Percentiles rank a stretch among this genome's conserved stretches.
phyloP scores from a whole-genome alignment of 2,888 invertebrate genomes.

The Eledona agricola region DNA sequence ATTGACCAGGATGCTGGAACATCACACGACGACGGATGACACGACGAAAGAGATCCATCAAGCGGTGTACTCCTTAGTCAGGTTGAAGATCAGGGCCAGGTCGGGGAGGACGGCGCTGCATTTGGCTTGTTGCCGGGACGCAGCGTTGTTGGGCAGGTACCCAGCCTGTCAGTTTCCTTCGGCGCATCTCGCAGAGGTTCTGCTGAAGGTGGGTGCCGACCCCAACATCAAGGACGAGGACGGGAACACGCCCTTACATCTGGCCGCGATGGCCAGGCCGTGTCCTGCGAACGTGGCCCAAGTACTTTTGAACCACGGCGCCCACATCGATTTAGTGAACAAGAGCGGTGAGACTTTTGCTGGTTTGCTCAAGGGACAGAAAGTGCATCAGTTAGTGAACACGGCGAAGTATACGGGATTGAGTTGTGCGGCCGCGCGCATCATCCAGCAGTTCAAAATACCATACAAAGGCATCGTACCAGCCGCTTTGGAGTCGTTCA shows the following conservation, averaged over 20 bases:
- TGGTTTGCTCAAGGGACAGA: conserved; percentile 71
- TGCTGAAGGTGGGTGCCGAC: conserved; percentile 84
- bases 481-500: conserved; percentile 78
- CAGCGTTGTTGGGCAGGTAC: conserved; percentile 73
- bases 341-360: conserved; percentile 79
- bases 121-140: conserved; percentile 84
- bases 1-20: conserved; percentile 72
- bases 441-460: conserved; percentile 76
- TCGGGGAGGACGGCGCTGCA: conserved; percentile 79
- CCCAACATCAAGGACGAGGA: conserved; percentile 81
- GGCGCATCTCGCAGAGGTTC: conserved; percentile 72
- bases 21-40: conserved; percentile 52
- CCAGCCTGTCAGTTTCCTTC: conserved; percentile 78
- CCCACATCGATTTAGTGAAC: conserved; percentile 86
- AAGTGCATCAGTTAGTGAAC: conserved; percentile 74
- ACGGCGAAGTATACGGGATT: conserved; percentile 81
- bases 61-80: conserved; percentile 80
- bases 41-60: conserved; percentile 71
- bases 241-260: conserved; percentile 89
- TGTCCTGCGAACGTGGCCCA: conserved; percentile 77
- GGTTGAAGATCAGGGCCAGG: conserved; percentile 70
- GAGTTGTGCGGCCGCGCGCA: conserved; percentile 86
- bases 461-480: conserved; percentile 78
- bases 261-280: conserved; percentile 78
- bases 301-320: conserved; percentile 80